phyloP scores from a whole-genome alignment of 1,140 invertebrate genomes.

The Chymomyza costata region DNA sequence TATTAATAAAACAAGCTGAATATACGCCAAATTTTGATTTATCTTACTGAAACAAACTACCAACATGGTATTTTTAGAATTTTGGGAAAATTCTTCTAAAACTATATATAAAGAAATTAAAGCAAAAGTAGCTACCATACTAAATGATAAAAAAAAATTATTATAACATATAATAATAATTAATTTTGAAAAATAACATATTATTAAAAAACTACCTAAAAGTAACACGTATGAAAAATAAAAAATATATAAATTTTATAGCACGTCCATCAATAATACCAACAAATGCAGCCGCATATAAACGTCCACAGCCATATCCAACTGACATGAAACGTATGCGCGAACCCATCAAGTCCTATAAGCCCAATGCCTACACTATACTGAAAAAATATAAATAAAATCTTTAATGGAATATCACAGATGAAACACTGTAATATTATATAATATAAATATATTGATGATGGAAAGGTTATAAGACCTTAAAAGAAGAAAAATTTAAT shows the following conservation, averaged over 20 bases:
- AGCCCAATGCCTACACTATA: conserved; percentile 63
- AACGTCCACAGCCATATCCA: conserved; percentile 63
- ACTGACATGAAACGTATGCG: conserved; percentile 70
- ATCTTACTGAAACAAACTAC: too few relatives aligned
- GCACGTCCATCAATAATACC: conserved; percentile 71
- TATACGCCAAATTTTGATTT: too few relatives aligned
- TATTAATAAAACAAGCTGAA: neutral
- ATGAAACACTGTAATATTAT: too few relatives aligned
- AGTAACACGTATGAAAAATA: conserved; percentile 34
- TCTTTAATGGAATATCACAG: too few relatives aligned
- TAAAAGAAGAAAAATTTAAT: too few relatives aligned
- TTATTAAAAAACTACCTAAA: conserved; percentile 16
- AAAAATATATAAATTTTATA: conserved; percentile 67
- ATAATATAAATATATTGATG: too few relatives aligned
- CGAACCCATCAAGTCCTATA: conserved; percentile 67
- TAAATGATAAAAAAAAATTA: too few relatives aligned
- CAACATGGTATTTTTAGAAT: too few relatives aligned
- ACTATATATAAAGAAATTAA: too few relatives aligned
- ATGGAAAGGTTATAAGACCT: too few relatives aligned
- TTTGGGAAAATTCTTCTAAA: too few relatives aligned
- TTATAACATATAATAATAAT: conserved; percentile 21
- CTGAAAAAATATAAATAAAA: conserved; percentile 67
- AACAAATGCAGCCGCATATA: conserved; percentile 66
- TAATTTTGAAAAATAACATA: conserved; percentile 15
- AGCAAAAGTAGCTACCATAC: too few relatives aligned